A percentile compares a stretch with the other conserved stretches of the same genome.
These are phyloP conservation scores for Hylaea fasciaria DNA, from an alignment of 2,888 invertebrate species.

Conservation along the genomic window DNA sequence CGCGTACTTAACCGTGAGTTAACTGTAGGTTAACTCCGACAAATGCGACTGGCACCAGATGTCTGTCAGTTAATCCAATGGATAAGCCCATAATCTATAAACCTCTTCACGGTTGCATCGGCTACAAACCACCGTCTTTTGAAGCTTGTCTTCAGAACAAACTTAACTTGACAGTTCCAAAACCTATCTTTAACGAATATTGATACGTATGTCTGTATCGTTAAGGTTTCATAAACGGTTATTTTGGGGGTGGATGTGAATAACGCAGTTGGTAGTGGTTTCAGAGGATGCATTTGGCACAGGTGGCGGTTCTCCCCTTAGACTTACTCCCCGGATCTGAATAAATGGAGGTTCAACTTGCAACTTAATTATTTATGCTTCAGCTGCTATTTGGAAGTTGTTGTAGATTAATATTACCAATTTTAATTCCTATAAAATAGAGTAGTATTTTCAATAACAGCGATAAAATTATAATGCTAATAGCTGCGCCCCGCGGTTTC, in stretches of 20 bases:
- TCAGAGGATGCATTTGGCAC: constrained; percentile 62
- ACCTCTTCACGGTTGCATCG: constrained; percentile 30
- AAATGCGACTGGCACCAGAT: constrained; percentile 24
- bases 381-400: constrained; percentile 35
- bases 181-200: neutral
- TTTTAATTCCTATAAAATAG: neutral
- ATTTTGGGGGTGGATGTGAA: neutral
- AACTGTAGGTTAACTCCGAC: constrained; percentile 3
- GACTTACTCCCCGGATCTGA: constrained; percentile 50
- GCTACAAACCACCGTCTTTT: constrained; percentile 21
- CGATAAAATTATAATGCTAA: too few species aligned
- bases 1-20: neutral
- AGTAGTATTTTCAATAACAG: neutral
- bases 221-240: neutral
- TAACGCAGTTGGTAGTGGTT: constrained; percentile 15
- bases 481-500: too few species aligned
- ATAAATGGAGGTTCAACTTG: constrained; percentile 55
- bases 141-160: constrained; percentile 22
- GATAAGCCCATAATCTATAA: constrained; percentile 25
- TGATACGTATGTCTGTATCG: neutral
- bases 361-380: constrained; percentile 66
- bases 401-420: neutral
- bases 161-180: neutral
- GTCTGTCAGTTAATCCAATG: constrained; percentile 30
- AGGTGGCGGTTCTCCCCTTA: constrained; percentile 59